A percentile compares a stretch with the other conserved stretches of the same genome.
These are phyloP conservation scores for Podarcis siculus DNA, from an alignment of 2,797 vertebrate species.

Conservation along the genomic window DNA sequence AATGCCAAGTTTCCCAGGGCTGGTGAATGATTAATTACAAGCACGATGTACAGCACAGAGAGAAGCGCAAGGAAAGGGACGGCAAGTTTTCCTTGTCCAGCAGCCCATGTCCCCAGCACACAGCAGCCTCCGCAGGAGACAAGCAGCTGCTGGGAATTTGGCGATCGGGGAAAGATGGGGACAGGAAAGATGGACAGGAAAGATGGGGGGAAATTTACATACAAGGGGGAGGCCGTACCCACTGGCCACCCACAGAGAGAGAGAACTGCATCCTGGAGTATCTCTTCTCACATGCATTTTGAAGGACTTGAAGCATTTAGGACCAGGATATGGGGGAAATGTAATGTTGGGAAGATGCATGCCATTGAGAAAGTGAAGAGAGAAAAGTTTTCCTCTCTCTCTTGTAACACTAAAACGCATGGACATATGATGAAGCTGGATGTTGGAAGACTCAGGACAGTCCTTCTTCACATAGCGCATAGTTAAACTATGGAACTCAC, in stretches of 20 bases:
- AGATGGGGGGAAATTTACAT: not conserved
- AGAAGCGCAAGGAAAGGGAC: slow-evolving; percentile 46
- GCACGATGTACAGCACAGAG: not conserved
- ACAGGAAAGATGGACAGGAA: too few species aligned
- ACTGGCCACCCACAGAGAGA: not conserved
- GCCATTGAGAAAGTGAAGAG: too few species aligned
- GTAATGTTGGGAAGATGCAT: too few species aligned
- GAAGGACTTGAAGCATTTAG: not conserved
- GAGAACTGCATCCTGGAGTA: not conserved
- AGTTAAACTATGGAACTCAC: too few species aligned
- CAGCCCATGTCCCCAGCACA: too few species aligned
- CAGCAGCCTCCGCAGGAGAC: not conserved
- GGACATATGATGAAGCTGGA: too few species aligned
- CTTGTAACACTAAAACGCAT: too few species aligned
- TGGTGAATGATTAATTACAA: slow-evolving; percentile 68
- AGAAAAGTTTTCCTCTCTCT: too few species aligned
- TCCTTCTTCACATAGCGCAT: too few species aligned
- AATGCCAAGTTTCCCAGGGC: slow-evolving; percentile 60
- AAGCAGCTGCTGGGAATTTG: not conserved
- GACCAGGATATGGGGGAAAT: too few species aligned
- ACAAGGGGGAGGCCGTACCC: too few species aligned
- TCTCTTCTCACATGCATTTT: not conserved
- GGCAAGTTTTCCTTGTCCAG: slow-evolving; percentile 30
- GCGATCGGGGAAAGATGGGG: not conserved
- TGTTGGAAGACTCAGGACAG: too few species aligned